phyloP scores from a whole-genome alignment of 2,113 vertebrate genomes.

The Pimephales promelas region DNA sequence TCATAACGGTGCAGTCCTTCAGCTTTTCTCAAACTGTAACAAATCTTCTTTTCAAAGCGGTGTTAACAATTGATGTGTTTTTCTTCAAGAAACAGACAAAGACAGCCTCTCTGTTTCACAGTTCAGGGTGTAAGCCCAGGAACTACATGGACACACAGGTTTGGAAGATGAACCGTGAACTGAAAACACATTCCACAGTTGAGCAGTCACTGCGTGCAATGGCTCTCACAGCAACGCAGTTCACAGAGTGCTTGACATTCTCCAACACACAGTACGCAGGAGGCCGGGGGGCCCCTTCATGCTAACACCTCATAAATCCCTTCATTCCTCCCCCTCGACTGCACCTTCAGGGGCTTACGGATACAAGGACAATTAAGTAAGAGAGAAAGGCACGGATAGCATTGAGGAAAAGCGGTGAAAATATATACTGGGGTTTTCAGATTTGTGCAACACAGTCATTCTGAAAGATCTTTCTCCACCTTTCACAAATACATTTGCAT shows the following conservation, averaged over 20 bases:
- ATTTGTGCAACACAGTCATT: slow-evolving; percentile 9
- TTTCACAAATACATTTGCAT: neutral
- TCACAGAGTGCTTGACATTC: slow-evolving; percentile 24
- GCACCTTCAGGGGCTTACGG: slow-evolving; percentile 23
- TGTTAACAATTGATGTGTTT: neutral
- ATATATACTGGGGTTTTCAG: neutral
- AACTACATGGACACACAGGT: slow-evolving; percentile 26
- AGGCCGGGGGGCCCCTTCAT: slow-evolving; percentile 32
- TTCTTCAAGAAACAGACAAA: neutral
- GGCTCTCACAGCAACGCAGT: slow-evolving; percentile 16
- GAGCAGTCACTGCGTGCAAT: slow-evolving; percentile 37
- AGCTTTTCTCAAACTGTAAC: neutral
- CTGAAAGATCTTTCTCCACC: neutral
- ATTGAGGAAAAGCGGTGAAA: neutral
- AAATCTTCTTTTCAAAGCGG: neutral
- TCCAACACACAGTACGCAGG: slow-evolving; percentile 16
- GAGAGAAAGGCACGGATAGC: neutral
- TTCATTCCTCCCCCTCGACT: slow-evolving; percentile 9
- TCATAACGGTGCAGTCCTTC: slow-evolving; percentile 27
- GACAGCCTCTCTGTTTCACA: neutral
- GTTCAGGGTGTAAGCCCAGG: slow-evolving; percentile 25
- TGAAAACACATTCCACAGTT: slow-evolving; percentile 52
- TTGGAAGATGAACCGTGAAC: slow-evolving; percentile 43
- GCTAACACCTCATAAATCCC: slow-evolving; percentile 57
- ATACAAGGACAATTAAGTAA: slow-evolving; percentile 20